A percentile compares a stretch with the other conserved stretches of the same genome.
Evolutionary conservation across 2,888 invertebrate genomes (phyloP).

Genomic region (Portevinia maculata): DNA sequence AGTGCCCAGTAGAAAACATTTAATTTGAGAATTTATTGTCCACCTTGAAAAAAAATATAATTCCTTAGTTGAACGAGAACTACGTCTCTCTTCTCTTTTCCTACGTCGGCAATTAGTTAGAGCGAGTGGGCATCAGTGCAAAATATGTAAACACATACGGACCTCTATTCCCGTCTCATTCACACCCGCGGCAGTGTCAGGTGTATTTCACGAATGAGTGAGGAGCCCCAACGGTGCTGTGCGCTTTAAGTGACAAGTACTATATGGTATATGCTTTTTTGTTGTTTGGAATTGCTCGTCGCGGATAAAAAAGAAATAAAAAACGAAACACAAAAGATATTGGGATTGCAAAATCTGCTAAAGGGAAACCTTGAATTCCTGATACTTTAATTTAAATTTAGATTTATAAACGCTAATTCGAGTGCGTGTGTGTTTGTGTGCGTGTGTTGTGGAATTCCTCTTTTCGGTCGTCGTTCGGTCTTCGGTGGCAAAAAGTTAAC

Average conservation of each 20-base stretch:
- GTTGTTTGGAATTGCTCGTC: slow-evolving; percentile 61
- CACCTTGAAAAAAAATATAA: slow-evolving; percentile 63
- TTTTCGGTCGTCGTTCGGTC: slow-evolving; percentile 45
- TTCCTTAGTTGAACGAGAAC: slow-evolving; percentile 13
- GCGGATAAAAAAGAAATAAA: slow-evolving; percentile 15
- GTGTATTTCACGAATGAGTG: slow-evolving; percentile 32
- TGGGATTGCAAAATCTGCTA: slow-evolving; percentile 59
- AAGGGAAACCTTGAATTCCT: slow-evolving; percentile 72
- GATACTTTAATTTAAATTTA: slow-evolving; percentile 67
- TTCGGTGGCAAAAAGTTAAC: slow-evolving; percentile 53
- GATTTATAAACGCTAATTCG: slow-evolving; percentile 43
- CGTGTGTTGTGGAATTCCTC: slow-evolving; percentile 49
- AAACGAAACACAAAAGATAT: slow-evolving; percentile 57
- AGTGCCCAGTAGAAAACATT: slow-evolving; percentile 55
- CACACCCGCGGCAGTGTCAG: slow-evolving; percentile 36
- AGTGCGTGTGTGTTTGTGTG: slow-evolving; percentile 38
- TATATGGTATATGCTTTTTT: slow-evolving; percentile 29
- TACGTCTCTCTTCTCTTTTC: slow-evolving; percentile 27
- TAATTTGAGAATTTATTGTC: slow-evolving; percentile 43
- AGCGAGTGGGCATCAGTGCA: slow-evolving; percentile 44
- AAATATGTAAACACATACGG: slow-evolving; percentile 69
- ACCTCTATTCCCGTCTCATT: slow-evolving; percentile 39
- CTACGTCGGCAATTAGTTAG: slow-evolving; percentile 7
- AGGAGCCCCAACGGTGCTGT: slow-evolving; percentile 28
- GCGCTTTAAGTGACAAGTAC: slow-evolving; percentile 49